Evolutionary conservation across 2,888 invertebrate genomes (phyloP).

Genomic region (Xanthostigma xanthostigma): DNA sequence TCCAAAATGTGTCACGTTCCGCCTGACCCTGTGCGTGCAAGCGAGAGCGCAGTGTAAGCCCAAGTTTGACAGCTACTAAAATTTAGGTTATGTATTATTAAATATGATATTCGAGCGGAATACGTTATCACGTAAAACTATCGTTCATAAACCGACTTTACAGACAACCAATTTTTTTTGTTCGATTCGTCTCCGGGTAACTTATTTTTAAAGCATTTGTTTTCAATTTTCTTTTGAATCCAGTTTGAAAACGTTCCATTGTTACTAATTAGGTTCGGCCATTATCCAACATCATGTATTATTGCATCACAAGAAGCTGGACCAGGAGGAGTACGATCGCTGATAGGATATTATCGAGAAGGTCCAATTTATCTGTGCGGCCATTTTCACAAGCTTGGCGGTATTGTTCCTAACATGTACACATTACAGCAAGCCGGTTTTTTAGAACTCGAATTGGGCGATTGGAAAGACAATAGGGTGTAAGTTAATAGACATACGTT

Average conservation of each 20-base stretch:
- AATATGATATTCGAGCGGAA: no score
- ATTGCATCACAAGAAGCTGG: constrained; percentile 39
- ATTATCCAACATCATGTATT: constrained; percentile 83
- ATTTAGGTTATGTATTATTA: no score
- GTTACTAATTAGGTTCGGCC: constrained; percentile 51
- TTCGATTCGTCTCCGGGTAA: neutral
- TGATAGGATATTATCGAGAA: constrained; percentile 41
- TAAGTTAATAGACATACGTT: constrained; percentile 26
- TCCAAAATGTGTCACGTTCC: no score
- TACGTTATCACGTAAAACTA: no score
- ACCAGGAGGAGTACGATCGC: constrained; percentile 33
- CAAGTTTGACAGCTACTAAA: no score
- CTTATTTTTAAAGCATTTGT: no score
- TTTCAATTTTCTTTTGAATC: neutral
- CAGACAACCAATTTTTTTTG: neutral
- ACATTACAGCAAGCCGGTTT: constrained; percentile 68
- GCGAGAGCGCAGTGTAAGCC: no score
- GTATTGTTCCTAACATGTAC: constrained; percentile 70
- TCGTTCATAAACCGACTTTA: no score
- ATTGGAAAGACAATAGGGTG: constrained; percentile 86
- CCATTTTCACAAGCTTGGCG: constrained; percentile 74
- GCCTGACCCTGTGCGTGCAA: no score
- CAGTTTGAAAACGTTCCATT: neutral
- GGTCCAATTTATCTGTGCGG: constrained; percentile 75
- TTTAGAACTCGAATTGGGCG: constrained; percentile 77